Evolutionary conservation across 2,797 vertebrate species (phyloP), one percentile per base, ranked within the genome.

Genomic region (Ibycter americanus): DNA sequence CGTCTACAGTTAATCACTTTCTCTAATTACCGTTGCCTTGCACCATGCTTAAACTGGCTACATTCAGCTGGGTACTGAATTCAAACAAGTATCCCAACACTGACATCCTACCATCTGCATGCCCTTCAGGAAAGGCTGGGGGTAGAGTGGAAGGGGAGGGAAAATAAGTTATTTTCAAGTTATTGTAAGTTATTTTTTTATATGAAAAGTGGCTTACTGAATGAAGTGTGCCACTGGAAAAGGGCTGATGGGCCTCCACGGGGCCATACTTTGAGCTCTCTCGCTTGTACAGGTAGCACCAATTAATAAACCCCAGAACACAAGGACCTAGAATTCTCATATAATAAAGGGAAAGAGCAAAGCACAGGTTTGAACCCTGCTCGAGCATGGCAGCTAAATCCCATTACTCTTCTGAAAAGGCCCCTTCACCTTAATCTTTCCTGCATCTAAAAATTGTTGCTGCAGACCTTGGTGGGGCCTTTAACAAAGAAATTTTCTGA

Each of bases 1-100:
- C 59, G 91, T 91, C 93, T 83, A 81, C 38, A 78, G 78, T 79
- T 95, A 94, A 96, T 94, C 91, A 90, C 42, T 67, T 65, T 63
- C 78, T 72, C 54, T 93, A 94, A 94, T 93, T 94, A 78, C 56
- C 1, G 0, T 23, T 77, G 49, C 62, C 66, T 91, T 86, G 31
- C 66, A 83, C 51, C 63, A 80, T 49, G 34, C 38, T 91, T 78
- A 72, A 84, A 68, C 52, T 73, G 77, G n/a, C 44, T 51, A 26
- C 1, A 0, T 88, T 84, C 88, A 83, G 42, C n/a, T 81, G 23
- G 31, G 49, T 68, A 31, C 86, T 70, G 70, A 89, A 95, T 66
- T 92, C 73, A 91, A 89, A 82, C 62, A 65, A 62, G 38, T 32
- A 87, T 22, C 62, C 31, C 44, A 55, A 7, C 10, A 4, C 23